Base-by-base conservation (phyloP, 2,888 invertebrate species). In the Druceiella hillmani region DNA sequence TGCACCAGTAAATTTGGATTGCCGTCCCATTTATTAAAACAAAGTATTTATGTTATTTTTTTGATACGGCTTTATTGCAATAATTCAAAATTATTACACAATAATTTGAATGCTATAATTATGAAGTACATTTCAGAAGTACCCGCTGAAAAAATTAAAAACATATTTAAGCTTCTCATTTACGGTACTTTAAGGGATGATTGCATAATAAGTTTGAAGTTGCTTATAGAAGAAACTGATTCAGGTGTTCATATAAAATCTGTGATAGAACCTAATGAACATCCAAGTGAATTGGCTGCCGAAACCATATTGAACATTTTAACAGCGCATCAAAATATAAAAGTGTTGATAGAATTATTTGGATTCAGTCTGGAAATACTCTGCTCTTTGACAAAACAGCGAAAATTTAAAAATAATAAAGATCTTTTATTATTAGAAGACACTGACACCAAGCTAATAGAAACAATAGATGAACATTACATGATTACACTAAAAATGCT, bases 401-500 rank as follows among this genome's bases (percentile, higher is more conserved):
- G 61, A 44, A 44, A 45, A 26, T 52, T 41, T n/a, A 54, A 47
- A 27, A 29, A 25, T 4, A 59, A 58, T 34, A 58, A 64, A 36
- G 54, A 59, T 17, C 50, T 70, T 25, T 48, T 69, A n/a, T 43
- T 41, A 17, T 31, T 54, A 26, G 69, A 74, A 53, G 62, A 65
- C 39, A n/a, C n/a, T n/a, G 61, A 67, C 36, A 54, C 60, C 7
- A 47, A 57, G 22, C 31, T 62, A 5, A 42, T 67, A 11, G 51
- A 55, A 50, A 50, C 55, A 39, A 43, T 51, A 42, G 60, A 67
- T 57, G 55, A 59, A 45, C 57, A 66, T 33, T 72, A 74, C 56
- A 54, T 68, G 15, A 52, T 59, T 3, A 62, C 74, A 40, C 65
- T 76, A 22, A 70, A 73, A 38, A 46, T 76, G 26, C 58, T 79